phyloP scores from a whole-genome alignment of 2,888 invertebrate genomes.

The Automeris io region DNA sequence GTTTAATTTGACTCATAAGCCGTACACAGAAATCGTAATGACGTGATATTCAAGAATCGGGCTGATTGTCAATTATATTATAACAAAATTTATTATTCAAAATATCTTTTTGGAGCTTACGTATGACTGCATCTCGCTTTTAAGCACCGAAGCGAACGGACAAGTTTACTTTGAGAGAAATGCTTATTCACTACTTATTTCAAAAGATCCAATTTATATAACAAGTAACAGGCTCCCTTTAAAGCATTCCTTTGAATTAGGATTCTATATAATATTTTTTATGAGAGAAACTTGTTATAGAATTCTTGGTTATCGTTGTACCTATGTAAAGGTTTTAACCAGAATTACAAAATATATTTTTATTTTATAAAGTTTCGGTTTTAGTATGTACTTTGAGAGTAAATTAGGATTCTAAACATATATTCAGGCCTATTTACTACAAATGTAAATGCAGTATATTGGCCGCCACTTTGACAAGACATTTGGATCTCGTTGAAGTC shows the following conservation, averaged over 20 bases:
- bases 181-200: constrained; percentile 7
- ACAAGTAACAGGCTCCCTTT: not conserved
- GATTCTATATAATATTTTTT: not conserved
- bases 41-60: not conserved
- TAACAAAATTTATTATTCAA: not conserved
- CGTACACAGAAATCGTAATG: not conserved
- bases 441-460: too few species aligned
- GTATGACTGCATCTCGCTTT: not conserved
- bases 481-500: constrained; percentile 23
- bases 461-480: too few species aligned
- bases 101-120: not conserved
- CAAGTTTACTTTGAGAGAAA: not conserved
- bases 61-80: constrained; percentile 1
- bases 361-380: too few species aligned
- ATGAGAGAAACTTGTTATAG: constrained; percentile 4
- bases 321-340: too few species aligned
- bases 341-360: too few species aligned
- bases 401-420: too few species aligned
- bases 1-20: not conserved
- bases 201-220: constrained; percentile 7
- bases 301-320: too few species aligned
- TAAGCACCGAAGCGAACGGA: too few species aligned
- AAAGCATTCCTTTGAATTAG: constrained; percentile 1
- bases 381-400: too few species aligned
- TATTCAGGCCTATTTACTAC: too few species aligned